These are phyloP conservation scores for Lampropteryx suffumata DNA, from an alignment of 2,888 invertebrate species.

Conservation along the genomic window DNA sequence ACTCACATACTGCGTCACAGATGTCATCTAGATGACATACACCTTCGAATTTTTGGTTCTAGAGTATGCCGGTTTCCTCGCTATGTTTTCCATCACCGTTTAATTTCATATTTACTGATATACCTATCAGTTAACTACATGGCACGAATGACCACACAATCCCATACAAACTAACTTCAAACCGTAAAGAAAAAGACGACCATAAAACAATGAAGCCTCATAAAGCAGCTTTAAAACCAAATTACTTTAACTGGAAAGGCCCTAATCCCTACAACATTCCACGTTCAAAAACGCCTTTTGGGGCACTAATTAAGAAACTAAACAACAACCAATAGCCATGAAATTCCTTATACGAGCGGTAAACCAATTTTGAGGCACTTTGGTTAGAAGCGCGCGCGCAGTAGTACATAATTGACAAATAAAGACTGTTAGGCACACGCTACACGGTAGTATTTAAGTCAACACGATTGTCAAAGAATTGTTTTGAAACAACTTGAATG, in stretches of 20 bases:
- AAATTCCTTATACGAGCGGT: constrained; percentile 75
- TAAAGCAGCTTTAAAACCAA: constrained; percentile 57
- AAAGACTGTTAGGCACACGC: constrained; percentile 41
- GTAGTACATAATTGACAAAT: constrained; percentile 65
- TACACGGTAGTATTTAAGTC: constrained; percentile 4
- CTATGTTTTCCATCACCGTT: no score
- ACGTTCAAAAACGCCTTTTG: constrained; percentile 53
- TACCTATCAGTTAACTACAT: no score
- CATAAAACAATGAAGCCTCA: constrained; percentile 64
- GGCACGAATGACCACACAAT: background rate
- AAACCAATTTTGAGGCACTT: constrained; percentile 75
- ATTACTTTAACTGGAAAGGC: constrained; percentile 56
- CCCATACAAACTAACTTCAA: constrained; percentile 26
- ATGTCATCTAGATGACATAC: no score
- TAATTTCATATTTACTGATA: no score
- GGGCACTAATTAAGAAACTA: constrained; percentile 74
- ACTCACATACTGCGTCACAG: no score
- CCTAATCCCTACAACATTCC: constrained; percentile 59
- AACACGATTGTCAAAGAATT: background rate
- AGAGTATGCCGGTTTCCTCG: no score
- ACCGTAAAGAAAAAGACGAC: constrained; percentile 36
- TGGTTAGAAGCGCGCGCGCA: constrained; percentile 59
- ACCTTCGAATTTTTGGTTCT: no score
- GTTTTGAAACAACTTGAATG: no score
- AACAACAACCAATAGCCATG: constrained; percentile 73